Evolutionary conservation across 2,888 invertebrate species (phyloP), one percentile per base, ranked within the genome.

Genomic region (Pharmacophagus antenor): DNA sequence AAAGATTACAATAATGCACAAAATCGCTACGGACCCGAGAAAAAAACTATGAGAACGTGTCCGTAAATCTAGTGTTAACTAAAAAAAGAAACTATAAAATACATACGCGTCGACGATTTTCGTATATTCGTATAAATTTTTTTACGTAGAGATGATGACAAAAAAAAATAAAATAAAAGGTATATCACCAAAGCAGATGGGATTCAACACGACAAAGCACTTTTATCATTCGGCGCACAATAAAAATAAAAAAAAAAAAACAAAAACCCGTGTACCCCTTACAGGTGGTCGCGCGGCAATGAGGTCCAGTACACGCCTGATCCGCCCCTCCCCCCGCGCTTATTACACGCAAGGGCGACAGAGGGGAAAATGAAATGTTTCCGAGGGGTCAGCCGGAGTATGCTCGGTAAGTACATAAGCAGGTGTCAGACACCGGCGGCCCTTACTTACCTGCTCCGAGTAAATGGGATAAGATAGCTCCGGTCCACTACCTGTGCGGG

Each of bases 211-310:
- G 81, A 82, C 77, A 79, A 77, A 71, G 72, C 76, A 80, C 82
- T 79, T 66, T 71, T 72, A 72, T 78, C 54, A 60, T 60, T 69
- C 63, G 64, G 70, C n/a, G n/a, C 65, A 69, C 76, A 76, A 70
- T 71, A 72, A 76, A 72, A 74, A 73, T 69, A 76, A 73, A 74
- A 73, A 69, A 76, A 69, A 72, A 76, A 72, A 74, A 73, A 69
- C 76, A 73, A 74, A 73, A 69, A 76, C 69, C 76, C 80, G 79
- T 82, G 80, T 82, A 76, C 67, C 73, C 79, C 76, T 76, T 80
- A 84, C 86, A 85, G 84, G 82, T 84, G 86, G 83, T 77, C 82
- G 79, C 77, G 76, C 79, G 76, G 79, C 73, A 85, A 84, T 83
- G 81, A 72, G 74, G 72, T 47, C 61, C 61, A 61, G 17, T 48